Base-by-base conservation (phyloP, 2,113 vertebrate genomes). In the Ophiodon elongatus region DNA sequence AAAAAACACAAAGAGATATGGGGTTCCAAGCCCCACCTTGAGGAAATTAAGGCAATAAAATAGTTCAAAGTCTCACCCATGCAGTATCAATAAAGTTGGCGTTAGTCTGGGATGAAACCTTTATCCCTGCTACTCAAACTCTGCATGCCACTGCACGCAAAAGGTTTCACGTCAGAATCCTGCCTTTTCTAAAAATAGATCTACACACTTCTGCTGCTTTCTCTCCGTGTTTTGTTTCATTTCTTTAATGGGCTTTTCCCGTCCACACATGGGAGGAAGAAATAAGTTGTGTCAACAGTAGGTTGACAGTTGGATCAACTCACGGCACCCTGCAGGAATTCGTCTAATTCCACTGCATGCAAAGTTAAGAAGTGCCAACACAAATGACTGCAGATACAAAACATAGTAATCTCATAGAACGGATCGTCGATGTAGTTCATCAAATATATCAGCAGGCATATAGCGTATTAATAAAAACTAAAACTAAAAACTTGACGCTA, bases 41-140 rank as follows among this genome's bases (percentile, higher is more conserved):
- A 66, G 31, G 70, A 77, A 43, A 57, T 1, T 1, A 66, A 68
- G 8, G 31, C 17, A 62, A 72, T 74, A 65, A 65, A 87, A 45
- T 9, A 8, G 86, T 76, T 57, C 89, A 87, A 89, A 87, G 87
- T 88, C 69, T 76, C 37, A 29, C 2, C 21, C 0, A 11, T 11
- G 52, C 15, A 60, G 23, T 1, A 64, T 57, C 80, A 73, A 45
- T 82, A 60, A 89, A 60, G 37, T 14, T 43, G 11, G 21, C 7
- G 6, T 79, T 65, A 43, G 63, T n/a, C 3, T 67, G 8, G 3
- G 60, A 9, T 62, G 25, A 3, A 59, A 57, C 35, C 15, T 0
- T 47, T 47, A 73, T 67, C 37, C 29, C 8, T 14, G 21, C 11
- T 75, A 2, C 19, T 57, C 8, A 31, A 4, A 64, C 45, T 75